A percentile compares a stretch with the other conserved stretches of the same genome.
Evolutionary conservation across 2,888 invertebrate species (phyloP).

Genomic region (Ophion slaviceki): DNA sequence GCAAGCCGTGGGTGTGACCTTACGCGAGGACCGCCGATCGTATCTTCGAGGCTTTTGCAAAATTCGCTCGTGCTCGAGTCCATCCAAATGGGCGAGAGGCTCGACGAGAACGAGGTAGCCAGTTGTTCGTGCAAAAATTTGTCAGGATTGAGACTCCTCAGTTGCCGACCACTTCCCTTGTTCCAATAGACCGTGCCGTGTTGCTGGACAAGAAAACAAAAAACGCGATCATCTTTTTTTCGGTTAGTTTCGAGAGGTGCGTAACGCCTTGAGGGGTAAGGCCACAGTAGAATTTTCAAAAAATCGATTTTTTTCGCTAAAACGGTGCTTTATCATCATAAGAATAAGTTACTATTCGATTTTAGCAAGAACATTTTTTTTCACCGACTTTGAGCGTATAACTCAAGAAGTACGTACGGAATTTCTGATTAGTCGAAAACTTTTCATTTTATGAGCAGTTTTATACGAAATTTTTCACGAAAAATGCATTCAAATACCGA

Average conservation of each 20-base stretch:
- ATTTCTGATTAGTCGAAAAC: no score
- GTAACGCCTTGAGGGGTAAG: neutral
- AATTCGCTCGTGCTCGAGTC: constrained; percentile 93
- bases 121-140: constrained; percentile 94
- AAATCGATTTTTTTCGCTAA: no score
- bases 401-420: no score
- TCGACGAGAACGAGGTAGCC: constrained; percentile 90
- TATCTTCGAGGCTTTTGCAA: constrained; percentile 91
- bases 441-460: no score
- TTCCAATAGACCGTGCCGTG: constrained; percentile 99
- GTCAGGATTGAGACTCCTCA: constrained; percentile 88
- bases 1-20: constrained; percentile 46
- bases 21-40: constrained; percentile 91
- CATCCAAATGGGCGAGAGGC: constrained; percentile 98
- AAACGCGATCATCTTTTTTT: neutral
- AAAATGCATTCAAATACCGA: no score
- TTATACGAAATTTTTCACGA: no score
- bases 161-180: constrained; percentile 87
- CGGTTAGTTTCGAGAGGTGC: neutral
- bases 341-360: no score
- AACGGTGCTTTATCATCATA: no score
- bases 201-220: constrained; percentile 87
- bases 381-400: no score
- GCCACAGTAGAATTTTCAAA: no score
- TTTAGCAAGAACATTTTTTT: no score